A percentile compares a stretch with the other conserved stretches of the same genome.
phyloP scores from a whole-genome alignment of 2,888 invertebrate genomes.

The Artemia sp. region DNA sequence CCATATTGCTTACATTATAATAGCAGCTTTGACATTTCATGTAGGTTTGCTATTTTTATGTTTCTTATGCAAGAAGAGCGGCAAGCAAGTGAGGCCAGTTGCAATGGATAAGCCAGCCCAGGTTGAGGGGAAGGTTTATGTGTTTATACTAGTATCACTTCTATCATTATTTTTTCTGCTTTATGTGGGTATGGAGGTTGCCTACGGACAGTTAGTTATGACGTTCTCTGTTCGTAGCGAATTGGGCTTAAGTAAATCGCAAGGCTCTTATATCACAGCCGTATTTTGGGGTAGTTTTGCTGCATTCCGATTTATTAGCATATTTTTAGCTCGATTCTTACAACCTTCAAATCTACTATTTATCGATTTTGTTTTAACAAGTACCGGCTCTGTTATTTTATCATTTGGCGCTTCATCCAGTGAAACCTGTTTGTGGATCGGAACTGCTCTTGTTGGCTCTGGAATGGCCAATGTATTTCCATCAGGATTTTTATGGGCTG shows the following conservation, averaged over 20 bases:
- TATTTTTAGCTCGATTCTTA: slow-evolving; percentile 32
- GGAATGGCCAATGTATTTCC: slow-evolving; percentile 36
- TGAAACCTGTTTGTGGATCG: slow-evolving; percentile 31
- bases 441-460: slow-evolving; percentile 32
- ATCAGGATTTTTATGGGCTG: slow-evolving; percentile 34
- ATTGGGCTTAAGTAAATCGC: slow-evolving; percentile 29
- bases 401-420: slow-evolving; percentile 27
- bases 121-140: slow-evolving; percentile 25
- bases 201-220: slow-evolving; percentile 34
- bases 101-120: slow-evolving; percentile 26
- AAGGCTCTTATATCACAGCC: slow-evolving; percentile 32
- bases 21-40: slow-evolving; percentile 30
- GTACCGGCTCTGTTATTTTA: slow-evolving; percentile 31
- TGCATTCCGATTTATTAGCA: slow-evolving; percentile 32
- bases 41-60: slow-evolving; percentile 31
- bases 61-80: slow-evolving; percentile 30
- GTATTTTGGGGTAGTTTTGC: slow-evolving; percentile 35
- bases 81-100: slow-evolving; percentile 18
- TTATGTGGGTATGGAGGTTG: slow-evolving; percentile 34
- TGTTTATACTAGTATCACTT: slow-evolving; percentile 28
- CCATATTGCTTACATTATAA: slow-evolving; percentile 32
- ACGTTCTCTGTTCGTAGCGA: slow-evolving; percentile 31
- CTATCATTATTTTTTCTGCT: slow-evolving; percentile 30
- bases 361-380: slow-evolving; percentile 29
- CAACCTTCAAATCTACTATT: slow-evolving; percentile 32